Evolutionary conservation across 2,888 invertebrate genomes (phyloP).

Genomic region (Cephus pygmeus): DNA sequence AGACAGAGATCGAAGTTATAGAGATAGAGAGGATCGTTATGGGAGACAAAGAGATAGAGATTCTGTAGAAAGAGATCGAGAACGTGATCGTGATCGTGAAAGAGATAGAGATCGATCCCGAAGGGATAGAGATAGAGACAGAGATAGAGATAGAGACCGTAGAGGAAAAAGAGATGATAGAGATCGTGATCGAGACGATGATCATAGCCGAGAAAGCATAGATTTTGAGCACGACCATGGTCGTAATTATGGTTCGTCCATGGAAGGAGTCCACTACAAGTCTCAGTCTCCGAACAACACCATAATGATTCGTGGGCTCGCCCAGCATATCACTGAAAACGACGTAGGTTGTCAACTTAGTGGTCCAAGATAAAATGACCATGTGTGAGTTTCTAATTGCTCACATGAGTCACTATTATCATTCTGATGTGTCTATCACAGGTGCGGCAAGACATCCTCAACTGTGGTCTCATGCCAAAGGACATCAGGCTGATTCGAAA

Average conservation of each 20-base stretch:
- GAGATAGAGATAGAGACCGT: slow-evolving; percentile 51
- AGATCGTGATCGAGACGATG: slow-evolving; percentile 59
- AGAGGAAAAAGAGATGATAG: slow-evolving; percentile 42
- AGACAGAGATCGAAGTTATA: slow-evolving; percentile 55
- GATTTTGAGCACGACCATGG: slow-evolving; percentile 61
- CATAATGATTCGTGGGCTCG: slow-evolving; percentile 80
- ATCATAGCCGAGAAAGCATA: slow-evolving; percentile 58
- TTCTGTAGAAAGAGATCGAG: slow-evolving; percentile 52
- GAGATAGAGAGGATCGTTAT: slow-evolving; percentile 53
- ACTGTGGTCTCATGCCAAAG: slow-evolving; percentile 79
- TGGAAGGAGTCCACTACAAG: slow-evolving; percentile 68
- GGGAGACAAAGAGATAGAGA: slow-evolving; percentile 46
- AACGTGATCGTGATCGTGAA: slow-evolving; percentile 43
- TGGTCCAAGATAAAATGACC: slow-evolving; percentile 37
- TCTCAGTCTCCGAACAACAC: slow-evolving; percentile 75
- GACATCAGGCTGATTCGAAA: slow-evolving; percentile 86
- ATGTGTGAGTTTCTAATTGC: slow-evolving; percentile 36
- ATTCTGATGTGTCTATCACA: slow-evolving; percentile 65
- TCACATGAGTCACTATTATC: slow-evolving; percentile 41
- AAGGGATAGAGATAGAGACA: slow-evolving; percentile 44
- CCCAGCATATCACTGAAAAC: slow-evolving; percentile 80
- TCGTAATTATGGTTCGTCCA: slow-evolving; percentile 57
- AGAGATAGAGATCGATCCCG: slow-evolving; percentile 37
- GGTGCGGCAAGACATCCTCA: slow-evolving; percentile 82
- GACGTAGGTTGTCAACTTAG: slow-evolving; percentile 71